phyloP scores from a whole-genome alignment of 1,140 invertebrate species.

The Euglossa dilemma region DNA sequence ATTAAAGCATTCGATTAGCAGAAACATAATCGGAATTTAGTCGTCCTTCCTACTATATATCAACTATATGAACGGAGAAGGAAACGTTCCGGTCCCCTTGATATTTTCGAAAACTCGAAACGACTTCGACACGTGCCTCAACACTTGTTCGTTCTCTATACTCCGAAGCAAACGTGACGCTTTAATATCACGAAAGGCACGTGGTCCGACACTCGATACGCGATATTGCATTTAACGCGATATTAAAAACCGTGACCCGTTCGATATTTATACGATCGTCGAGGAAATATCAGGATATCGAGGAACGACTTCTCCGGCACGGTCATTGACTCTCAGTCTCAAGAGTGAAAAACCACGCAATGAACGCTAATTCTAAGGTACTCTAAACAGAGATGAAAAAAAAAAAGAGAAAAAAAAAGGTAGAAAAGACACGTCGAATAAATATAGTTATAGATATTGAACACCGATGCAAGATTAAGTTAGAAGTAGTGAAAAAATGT shows the following conservation, averaged over 20 bases:
- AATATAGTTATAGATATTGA: conserved; percentile 60
- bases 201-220: too few relatives aligned
- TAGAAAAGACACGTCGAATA: conserved; percentile 26
- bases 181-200: too few relatives aligned
- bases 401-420: not conserved
- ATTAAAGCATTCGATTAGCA: not conserved
- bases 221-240: too few relatives aligned
- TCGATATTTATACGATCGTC: conserved; percentile 33
- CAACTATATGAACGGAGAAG: not conserved
- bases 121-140: too few relatives aligned
- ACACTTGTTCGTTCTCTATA: not conserved
- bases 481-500: conserved; percentile 51
- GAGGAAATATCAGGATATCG: conserved; percentile 14
- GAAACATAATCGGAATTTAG: not conserved
- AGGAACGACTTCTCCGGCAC: conserved; percentile 8
- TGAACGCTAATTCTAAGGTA: conserved; percentile 61
- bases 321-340: conserved; percentile 13
- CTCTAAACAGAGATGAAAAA: conserved; percentile 30
- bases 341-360: conserved; percentile 51
- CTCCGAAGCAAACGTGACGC: not conserved
- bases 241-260: too few relatives aligned
- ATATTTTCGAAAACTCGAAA: not conserved
- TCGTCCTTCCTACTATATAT: not conserved
- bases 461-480: conserved; percentile 64
- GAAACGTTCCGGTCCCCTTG: not conserved